Evolutionary conservation across 2,113 vertebrate genomes (phyloP).

Genomic region (Macrotis lagotis): DNA sequence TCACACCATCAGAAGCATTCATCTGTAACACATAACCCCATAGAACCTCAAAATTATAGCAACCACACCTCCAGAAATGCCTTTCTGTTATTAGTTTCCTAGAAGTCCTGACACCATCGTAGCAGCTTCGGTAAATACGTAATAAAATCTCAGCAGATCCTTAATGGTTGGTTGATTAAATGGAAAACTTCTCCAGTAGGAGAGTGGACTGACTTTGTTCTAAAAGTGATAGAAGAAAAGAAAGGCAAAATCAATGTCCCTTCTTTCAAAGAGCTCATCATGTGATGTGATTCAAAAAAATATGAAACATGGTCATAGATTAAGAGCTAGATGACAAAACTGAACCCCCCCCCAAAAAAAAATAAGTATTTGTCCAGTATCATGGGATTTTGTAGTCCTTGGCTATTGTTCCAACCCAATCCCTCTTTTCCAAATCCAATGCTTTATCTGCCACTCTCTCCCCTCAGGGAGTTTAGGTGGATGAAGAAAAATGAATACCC

Average conservation of each 20-base stretch:
- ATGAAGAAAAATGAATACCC: background rate
- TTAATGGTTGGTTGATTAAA: background rate
- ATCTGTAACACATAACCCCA: slow-evolving; percentile 73
- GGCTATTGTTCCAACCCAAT: background rate
- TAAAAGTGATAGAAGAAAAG: background rate
- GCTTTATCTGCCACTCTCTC: background rate
- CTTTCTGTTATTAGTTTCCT: slow-evolving; percentile 62
- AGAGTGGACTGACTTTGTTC: background rate
- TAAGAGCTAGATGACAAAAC: background rate
- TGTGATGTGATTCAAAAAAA: background rate
- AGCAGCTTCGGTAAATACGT: slow-evolving; percentile 54
- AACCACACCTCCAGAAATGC: slow-evolving; percentile 76
- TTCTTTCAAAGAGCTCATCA: background rate
- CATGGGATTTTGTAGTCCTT: too few relatives aligned
- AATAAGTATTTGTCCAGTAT: background rate
- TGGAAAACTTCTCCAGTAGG: background rate
- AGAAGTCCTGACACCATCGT: slow-evolving; percentile 36
- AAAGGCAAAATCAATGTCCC: background rate
- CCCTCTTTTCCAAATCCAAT: background rate
- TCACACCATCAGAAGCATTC: slow-evolving; percentile 80
- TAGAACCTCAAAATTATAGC: slow-evolving; percentile 80
- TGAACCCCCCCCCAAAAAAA: background rate
- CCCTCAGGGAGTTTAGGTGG: background rate
- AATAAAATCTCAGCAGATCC: background rate
- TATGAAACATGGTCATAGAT: background rate